Evolutionary conservation across 2,888 invertebrate species (phyloP).

Genomic region (Thymelicus lineola): DNA sequence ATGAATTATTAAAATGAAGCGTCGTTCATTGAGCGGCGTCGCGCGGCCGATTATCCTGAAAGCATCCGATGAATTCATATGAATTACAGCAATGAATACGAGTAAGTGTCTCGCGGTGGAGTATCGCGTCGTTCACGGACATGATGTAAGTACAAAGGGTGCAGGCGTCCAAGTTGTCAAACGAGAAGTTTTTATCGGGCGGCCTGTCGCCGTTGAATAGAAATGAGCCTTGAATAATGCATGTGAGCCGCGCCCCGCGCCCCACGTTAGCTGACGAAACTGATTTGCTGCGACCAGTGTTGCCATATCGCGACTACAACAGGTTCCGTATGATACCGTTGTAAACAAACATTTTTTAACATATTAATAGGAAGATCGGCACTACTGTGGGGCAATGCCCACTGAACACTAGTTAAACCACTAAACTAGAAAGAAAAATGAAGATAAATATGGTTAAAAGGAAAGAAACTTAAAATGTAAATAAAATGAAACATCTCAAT

Average conservation of each 20-base stretch:
- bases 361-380: slow-evolving; percentile 27
- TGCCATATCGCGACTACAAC: slow-evolving; percentile 47
- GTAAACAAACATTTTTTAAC: slow-evolving; percentile 40
- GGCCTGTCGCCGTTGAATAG: slow-evolving; percentile 82
- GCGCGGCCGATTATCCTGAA: slow-evolving; percentile 14
- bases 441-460: neutral
- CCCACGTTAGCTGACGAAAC: slow-evolving; percentile 53
- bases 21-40: slow-evolving; percentile 12
- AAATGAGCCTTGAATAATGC: slow-evolving; percentile 84
- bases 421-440: neutral
- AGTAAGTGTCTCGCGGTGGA: slow-evolving; percentile 47
- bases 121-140: slow-evolving; percentile 58
- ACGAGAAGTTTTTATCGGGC: slow-evolving; percentile 83
- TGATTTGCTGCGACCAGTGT: slow-evolving; percentile 66
- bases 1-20: slow-evolving; percentile 36
- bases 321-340: slow-evolving; percentile 50
- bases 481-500: too few relatives aligned
- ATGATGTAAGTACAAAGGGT: slow-evolving; percentile 82
- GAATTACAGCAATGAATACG: slow-evolving; percentile 60
- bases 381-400: slow-evolving; percentile 15
- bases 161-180: slow-evolving; percentile 82
- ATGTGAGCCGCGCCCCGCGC: slow-evolving; percentile 61
- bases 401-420: neutral
- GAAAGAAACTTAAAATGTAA: neutral
- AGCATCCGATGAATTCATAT: slow-evolving; percentile 18